Percentiles rank a stretch among this genome's conserved stretches.
phyloP scores from a whole-genome alignment of 2,888 invertebrate genomes.

The Papilio demoleus region DNA sequence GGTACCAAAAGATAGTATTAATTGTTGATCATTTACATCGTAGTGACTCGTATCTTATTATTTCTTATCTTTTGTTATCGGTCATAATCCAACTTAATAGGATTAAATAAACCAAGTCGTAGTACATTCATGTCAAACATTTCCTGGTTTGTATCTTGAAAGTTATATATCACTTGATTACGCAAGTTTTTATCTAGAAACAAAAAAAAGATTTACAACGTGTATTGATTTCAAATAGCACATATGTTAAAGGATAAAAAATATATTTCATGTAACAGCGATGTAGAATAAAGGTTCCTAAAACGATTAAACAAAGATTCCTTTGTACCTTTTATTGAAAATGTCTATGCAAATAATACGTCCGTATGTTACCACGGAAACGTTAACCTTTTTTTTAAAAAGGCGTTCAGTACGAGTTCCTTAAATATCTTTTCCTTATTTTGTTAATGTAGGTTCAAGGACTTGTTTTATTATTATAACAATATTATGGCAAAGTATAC shows the following conservation, averaged over 20 bases:
- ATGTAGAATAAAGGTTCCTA: slow-evolving; percentile 4
- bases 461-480: neutral
- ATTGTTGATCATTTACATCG: neutral
- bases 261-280: slow-evolving; percentile 5
- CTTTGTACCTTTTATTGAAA: slow-evolving; percentile 25
- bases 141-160: slow-evolving; percentile 13
- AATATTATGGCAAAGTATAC: neutral
- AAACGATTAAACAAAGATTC: slow-evolving; percentile 12
- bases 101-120: slow-evolving; percentile 11
- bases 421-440: neutral
- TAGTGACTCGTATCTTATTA: slow-evolving; percentile 1
- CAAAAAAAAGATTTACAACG: too few species aligned
- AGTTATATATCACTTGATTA: neutral
- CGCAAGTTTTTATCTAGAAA: too few species aligned
- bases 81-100: slow-evolving; percentile 20
- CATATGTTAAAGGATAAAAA: neutral
- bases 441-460: neutral
- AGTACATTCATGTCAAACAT: neutral
- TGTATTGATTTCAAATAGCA: neutral
- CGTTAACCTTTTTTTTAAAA: slow-evolving; percentile 18
- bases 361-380: slow-evolving; percentile 3
- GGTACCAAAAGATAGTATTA: neutral
- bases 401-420: slow-evolving; percentile 7
- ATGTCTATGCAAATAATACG: slow-evolving; percentile 27
- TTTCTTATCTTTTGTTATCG: slow-evolving; percentile 25